These are phyloP conservation scores for Anthoscopus minutus DNA, from an alignment of 2,113 vertebrate genomes.

Conservation along the genomic window DNA sequence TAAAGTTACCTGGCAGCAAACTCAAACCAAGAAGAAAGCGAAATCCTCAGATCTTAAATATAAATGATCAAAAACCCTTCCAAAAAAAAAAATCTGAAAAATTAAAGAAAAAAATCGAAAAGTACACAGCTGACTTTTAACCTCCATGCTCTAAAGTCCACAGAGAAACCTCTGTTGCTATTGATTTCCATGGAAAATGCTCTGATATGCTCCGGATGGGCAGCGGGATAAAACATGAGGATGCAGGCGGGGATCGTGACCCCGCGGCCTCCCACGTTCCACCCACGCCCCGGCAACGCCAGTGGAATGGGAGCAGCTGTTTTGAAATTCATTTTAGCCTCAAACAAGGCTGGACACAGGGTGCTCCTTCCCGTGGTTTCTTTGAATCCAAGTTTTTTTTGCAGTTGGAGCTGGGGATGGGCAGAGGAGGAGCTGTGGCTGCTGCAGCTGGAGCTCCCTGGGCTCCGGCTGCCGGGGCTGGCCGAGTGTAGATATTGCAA, in stretches of 20 bases:
- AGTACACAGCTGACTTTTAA: background rate
- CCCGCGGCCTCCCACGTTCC: background rate
- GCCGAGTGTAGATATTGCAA: background rate
- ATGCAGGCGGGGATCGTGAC: background rate
- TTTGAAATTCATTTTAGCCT: background rate
- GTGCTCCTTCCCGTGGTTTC: background rate
- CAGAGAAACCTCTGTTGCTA: background rate
- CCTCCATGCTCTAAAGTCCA: background rate
- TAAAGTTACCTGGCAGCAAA: background rate
- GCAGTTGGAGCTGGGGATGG: background rate
- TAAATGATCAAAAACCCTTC: background rate
- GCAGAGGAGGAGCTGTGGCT: background rate
- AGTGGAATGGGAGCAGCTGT: background rate
- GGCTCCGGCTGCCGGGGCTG: background rate
- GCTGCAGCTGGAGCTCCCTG: background rate
- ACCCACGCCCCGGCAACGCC: background rate
- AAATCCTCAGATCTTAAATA: background rate
- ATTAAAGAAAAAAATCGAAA: background rate
- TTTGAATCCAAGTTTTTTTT: background rate
- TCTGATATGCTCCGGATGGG: fast-evolving
- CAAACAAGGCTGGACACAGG: background rate
- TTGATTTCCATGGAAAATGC: background rate
- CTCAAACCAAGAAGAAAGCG: background rate
- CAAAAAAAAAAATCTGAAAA: background rate
- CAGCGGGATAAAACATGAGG: background rate